Base-by-base conservation (phyloP, 2,888 invertebrate genomes). In the Pristionchus maxplancki region DNA sequence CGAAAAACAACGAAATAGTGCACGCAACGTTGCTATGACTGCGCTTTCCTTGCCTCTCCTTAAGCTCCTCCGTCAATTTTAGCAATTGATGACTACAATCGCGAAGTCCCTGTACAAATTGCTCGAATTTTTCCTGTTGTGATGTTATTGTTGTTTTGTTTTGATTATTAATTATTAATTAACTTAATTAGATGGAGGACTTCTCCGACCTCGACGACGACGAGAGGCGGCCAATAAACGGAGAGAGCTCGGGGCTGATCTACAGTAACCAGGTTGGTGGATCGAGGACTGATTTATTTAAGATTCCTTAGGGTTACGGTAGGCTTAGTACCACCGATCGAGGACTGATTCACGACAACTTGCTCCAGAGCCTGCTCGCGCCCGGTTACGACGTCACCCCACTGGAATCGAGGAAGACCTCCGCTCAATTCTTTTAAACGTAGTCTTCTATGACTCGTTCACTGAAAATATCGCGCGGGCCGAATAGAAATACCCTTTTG, bases 161-260 rank as follows among this genome's bases (percentile, higher is more conserved):
- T n/a, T 58, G 9, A n/a, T 53, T 8, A 71, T 24, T 78, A 44
- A 78, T 48, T 44, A 28, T 13, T 37, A 58, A 37, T 11, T 78
- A 78, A 48, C 20, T 28, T 58, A 67, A 34, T n/a, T 78, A 78
- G 78, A 78, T 78, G 78, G 83, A 83, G 34, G 58, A 83, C 34
- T 83, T 83, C 83, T 83, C 83, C 13, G 83, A 83, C 53, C 48
- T 78, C 17, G 78, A 78, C 28, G 83, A 83, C 28, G 53, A 50
- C 11, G 83, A 83, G 34, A 13, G 83, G 44, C 17, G 53, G 4
- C 83, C 83, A 53, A 83, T 83, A 34, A 83, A 83, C 13, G 83
- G 83, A 20, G 58, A 50, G 53, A 83, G 83, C 34, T 53, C 53
- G 0, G 83, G 83, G 11, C 50, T 83, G 17, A 50, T 83, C 83